Conservation (phyloP, 2,888 invertebrate genomes). For the Julus scandinavius region DNA sequence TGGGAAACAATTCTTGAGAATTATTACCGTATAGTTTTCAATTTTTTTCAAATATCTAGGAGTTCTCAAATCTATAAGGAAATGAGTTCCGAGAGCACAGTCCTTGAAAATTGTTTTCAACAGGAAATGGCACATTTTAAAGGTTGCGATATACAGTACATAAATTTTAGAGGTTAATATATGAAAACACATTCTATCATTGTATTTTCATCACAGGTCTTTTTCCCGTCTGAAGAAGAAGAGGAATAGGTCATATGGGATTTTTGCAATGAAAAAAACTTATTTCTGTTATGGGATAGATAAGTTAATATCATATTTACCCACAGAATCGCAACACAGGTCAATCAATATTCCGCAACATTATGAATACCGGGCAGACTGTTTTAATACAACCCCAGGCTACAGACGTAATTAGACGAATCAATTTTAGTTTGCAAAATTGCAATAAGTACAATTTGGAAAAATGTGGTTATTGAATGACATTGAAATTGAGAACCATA, state of each 20-base stretch:
- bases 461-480: no score
- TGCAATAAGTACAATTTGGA: no score
- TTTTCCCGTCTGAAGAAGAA: neutral
- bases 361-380: neutral
- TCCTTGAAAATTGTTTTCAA: conserved; percentile 1
- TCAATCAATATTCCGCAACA: neutral
- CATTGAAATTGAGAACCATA: no score
- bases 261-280: neutral
- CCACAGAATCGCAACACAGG: neutral
- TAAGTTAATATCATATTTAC: neutral
- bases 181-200: neutral
- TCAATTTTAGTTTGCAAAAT: neutral
- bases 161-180: neutral
- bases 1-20: neutral
- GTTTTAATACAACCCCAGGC: neutral
- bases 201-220: neutral
- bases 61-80: neutral
- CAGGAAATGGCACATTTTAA: conserved; percentile 1
- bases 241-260: neutral
- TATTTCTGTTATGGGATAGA: neutral
- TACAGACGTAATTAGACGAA: neutral
- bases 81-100: conserved; percentile 1
- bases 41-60: neutral
- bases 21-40: neutral
- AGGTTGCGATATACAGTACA: neutral